These are phyloP conservation scores for Parasteatoda lunata DNA, from an alignment of 2,888 invertebrate genomes.

Conservation along the genomic window DNA sequence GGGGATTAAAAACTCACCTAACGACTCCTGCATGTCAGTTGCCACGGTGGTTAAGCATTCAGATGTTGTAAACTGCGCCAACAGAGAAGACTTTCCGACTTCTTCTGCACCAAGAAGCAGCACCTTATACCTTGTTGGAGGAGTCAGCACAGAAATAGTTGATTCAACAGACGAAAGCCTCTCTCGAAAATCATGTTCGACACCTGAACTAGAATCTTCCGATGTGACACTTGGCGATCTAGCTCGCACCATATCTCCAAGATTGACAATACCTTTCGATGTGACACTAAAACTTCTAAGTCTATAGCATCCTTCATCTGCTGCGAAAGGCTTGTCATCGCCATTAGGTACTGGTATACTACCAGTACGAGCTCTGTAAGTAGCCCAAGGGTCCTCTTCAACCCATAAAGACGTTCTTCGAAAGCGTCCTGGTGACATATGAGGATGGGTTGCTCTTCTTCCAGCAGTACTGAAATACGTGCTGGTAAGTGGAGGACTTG, in stretches of 20 bases:
- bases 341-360: constrained; percentile 45
- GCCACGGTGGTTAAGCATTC: constrained; percentile 76
- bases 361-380: constrained; percentile 19
- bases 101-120: constrained; percentile 70
- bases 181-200: constrained; percentile 47
- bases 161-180: constrained; percentile 60
- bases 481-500: background rate
- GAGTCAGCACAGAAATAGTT: constrained; percentile 17
- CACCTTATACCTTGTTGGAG: constrained; percentile 53
- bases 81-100: constrained; percentile 70
- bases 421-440: constrained; percentile 38
- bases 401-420: constrained; percentile 34
- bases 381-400: constrained; percentile 54
- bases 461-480: constrained; percentile 37
- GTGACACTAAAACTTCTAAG: constrained; percentile 65
- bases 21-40: constrained; percentile 46
- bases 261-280: constrained; percentile 59
- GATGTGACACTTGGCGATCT: constrained; percentile 44
- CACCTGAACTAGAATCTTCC: constrained; percentile 50
- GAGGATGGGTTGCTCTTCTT: constrained; percentile 51
- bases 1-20: constrained; percentile 33
- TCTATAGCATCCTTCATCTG: constrained; percentile 49
- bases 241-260: constrained; percentile 57
- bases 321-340: constrained; percentile 56
- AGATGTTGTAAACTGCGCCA: constrained; percentile 75